phyloP scores from a whole-genome alignment of 2,888 invertebrate genomes.

The Pterostichus niger region DNA sequence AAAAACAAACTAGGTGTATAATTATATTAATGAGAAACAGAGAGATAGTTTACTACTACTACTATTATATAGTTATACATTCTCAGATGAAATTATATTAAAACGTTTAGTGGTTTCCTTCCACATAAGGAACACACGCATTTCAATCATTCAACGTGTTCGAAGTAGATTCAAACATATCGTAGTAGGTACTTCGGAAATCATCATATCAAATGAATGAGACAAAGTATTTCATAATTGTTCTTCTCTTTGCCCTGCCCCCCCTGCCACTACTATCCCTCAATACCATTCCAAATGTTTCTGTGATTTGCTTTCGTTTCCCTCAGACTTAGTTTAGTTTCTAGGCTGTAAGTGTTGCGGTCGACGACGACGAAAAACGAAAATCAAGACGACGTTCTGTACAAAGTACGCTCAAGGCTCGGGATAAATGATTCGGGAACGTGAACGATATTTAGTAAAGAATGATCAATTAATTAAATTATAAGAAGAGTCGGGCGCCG shows the following conservation, averaged over 20 bases:
- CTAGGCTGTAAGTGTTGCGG: slow-evolving; percentile 45
- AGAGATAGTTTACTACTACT: slow-evolving; percentile 65
- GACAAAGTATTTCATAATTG: no score
- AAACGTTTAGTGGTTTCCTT: slow-evolving; percentile 33
- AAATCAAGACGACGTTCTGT: not conserved
- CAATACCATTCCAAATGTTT: slow-evolving; percentile 70
- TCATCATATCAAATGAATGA: slow-evolving; percentile 58
- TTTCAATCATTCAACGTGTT: slow-evolving; percentile 65
- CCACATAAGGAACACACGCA: slow-evolving; percentile 29
- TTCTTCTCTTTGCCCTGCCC: not conserved
- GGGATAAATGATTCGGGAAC: slow-evolving; percentile 49
- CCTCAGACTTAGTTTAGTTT: slow-evolving; percentile 47
- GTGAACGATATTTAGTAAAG: slow-evolving; percentile 41
- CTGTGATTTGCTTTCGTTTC: slow-evolving; percentile 71
- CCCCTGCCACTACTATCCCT: not conserved
- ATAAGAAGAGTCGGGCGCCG: slow-evolving; percentile 56
- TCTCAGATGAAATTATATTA: slow-evolving; percentile 64
- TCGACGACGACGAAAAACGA: not conserved
- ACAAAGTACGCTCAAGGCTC: slow-evolving; percentile 13
- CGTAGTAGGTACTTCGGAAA: slow-evolving; percentile 61
- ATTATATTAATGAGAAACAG: slow-evolving; percentile 55
- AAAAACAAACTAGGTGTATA: slow-evolving; percentile 65
- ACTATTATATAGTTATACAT: slow-evolving; percentile 66
- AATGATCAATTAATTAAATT: slow-evolving; percentile 33
- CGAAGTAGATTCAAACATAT: slow-evolving; percentile 63